Percentiles rank a stretch among this genome's conserved stretches.
phyloP scores from a whole-genome alignment of 2,113 vertebrate species.

The Paramisgurnus dabryanus region DNA sequence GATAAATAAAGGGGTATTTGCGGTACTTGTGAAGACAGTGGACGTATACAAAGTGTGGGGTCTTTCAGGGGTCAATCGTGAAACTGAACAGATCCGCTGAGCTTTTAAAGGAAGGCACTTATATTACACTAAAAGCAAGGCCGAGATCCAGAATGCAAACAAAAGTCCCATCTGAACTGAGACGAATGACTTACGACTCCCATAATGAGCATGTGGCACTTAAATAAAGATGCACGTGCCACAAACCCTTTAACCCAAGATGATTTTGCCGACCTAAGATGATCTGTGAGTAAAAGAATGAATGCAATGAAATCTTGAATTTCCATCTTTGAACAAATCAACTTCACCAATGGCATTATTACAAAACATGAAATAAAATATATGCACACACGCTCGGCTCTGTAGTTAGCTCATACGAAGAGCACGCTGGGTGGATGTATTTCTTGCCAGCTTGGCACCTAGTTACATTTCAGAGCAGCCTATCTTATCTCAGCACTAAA shows the following conservation, averaged over 20 bases:
- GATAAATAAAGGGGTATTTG: not conserved
- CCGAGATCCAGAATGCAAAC: constrained; percentile 10
- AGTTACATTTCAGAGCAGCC: not conserved
- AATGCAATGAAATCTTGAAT: constrained; percentile 49
- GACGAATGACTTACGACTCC: constrained; percentile 20
- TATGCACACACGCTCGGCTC: not conserved
- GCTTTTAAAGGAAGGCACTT: not conserved
- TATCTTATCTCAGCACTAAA: constrained; percentile 39
- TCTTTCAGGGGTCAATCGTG: not conserved
- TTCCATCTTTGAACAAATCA: constrained; percentile 33
- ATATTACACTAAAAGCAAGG: constrained; percentile 2
- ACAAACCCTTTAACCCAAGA: not conserved
- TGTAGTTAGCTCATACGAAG: constrained; percentile 4
- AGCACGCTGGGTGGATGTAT: not conserved
- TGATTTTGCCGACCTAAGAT: constrained; percentile 1
- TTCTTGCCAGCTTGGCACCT: constrained; percentile 26
- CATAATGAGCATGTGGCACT: constrained; percentile 8
- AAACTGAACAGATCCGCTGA: constrained; percentile 15
- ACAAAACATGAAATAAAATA: constrained; percentile 25
- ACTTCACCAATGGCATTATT: not conserved
- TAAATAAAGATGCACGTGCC: constrained; percentile 24
- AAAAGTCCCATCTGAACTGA: not conserved
- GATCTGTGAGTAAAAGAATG: constrained; percentile 48
- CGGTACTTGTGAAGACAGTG: not conserved
- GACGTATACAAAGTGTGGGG: not conserved